A percentile compares a stretch with the other conserved stretches of the same genome.
phyloP scores from a whole-genome alignment of 2,797 vertebrate genomes.

The Hafferia zeledoni region DNA sequence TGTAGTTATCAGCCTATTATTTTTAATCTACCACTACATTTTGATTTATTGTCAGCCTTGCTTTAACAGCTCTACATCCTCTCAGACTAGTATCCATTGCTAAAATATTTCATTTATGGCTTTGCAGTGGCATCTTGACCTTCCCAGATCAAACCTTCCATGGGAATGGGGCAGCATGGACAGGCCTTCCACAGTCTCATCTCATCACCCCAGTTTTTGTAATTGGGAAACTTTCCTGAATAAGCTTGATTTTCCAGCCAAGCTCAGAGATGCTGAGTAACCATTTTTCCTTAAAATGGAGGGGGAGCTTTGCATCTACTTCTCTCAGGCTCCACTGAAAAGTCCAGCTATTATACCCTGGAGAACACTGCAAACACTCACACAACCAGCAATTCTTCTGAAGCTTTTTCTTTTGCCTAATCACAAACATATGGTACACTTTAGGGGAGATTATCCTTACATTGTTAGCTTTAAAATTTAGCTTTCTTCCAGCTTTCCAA shows the following conservation, averaged over 20 bases:
- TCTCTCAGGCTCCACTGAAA: neutral
- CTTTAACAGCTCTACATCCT: neutral
- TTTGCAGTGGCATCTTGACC: neutral
- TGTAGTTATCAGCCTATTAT: neutral
- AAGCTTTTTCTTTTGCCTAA: slow-evolving; percentile 9
- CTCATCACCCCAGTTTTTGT: neutral
- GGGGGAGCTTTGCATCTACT: neutral
- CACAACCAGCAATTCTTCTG: neutral
- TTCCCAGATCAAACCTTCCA: neutral
- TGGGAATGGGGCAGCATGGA: neutral
- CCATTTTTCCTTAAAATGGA: neutral
- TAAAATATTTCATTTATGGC: neutral
- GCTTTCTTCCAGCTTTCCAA: slow-evolving; percentile 3
- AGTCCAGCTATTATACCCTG: neutral
- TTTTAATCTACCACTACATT: neutral
- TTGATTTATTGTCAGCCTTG: neutral
- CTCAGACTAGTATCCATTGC: neutral
- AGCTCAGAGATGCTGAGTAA: neutral
- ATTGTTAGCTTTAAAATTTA: slow-evolving; percentile 6
- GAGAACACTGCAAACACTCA: neutral
- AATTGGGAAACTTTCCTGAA: neutral
- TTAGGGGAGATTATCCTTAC: slow-evolving; percentile 42
- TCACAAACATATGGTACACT: slow-evolving; percentile 27
- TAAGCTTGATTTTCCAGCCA: neutral
- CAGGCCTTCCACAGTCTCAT: neutral